Base-by-base conservation (phyloP, 1,140 invertebrate species). In the Eufriesea mexicana region DNA sequence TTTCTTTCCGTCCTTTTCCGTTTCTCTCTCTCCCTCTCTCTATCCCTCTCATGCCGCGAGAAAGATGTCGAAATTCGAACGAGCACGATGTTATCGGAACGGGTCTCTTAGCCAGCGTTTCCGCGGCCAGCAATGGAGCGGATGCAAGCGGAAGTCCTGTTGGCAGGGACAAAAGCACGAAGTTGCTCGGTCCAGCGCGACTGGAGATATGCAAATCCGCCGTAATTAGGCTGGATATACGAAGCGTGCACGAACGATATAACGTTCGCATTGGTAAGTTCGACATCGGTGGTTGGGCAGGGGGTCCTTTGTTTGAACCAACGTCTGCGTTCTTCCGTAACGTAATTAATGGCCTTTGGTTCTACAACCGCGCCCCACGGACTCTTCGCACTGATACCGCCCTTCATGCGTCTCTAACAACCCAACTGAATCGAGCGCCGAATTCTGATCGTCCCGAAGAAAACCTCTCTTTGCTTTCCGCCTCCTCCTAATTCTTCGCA, bases 261-360 rank as follows among this genome's bases (percentile, higher is more conserved):
- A 25, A 25, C 64, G 28, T 55, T 84, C 82, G 86, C 86, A 88
- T 91, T 87, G 90, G 87, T 87, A 87, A 90, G 83, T 84, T 86
- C 76, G 55, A 74, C 84, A 64, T 64, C 18, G 51, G n/a, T 18
- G 87, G 83, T 84, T 79, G 89, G 82, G 86, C 74, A 55, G 64
- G 70, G 86, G 79, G 80, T 66, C 89, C 89, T 92, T 94, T 94
- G 93, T 94, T 93, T 93, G 92, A 93, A 86, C 81, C 90, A 89
- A 92, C 93, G 91, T 91, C 91, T 92, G 91, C 92, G 89, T 92
- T 93, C 91, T 94, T 93, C 92, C 93, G 92, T 93, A 90, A 92
- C 90, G 92, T 94, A 94, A 94, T 94, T 94, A 92, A 94, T 94
- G 91, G 91, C 88, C 86, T 88, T 92, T 86, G 90, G 85, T 88